Evolutionary conservation across 2,888 invertebrate genomes (phyloP), one percentile per base, ranked within the genome.

Genomic region (Eupithecia exiguata): DNA sequence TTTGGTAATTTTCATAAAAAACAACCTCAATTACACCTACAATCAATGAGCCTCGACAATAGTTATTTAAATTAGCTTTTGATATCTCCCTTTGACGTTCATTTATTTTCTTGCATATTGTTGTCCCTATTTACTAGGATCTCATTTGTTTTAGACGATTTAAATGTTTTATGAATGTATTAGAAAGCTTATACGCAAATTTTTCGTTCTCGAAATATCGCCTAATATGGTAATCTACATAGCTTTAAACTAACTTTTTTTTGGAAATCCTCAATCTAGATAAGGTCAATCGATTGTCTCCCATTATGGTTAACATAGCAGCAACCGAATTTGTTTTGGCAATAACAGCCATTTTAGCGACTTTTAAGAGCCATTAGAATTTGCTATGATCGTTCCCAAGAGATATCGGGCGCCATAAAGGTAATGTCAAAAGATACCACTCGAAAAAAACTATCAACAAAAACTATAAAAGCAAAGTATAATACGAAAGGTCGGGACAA

Each of bases 371-470:
- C 90, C 87, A 91, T 93, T 91, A 89, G 83, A 91, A 92, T 93
- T 93, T 88, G 92, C 91, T 85, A 89, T 90, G 91, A 92, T 92
- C 87, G 84, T 86, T 89, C 82, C 82, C 81, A 77, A 89, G 89
- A 91, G 90, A 91, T 91, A 92, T 86, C 84, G 86, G 88, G 88
- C 89, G 89, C 91, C 91, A 88, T 93, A 88, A 93, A 91, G 87
- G 89, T 90, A 91, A 94, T 92, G 91, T 91, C 84, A 88, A 84
- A 84, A 89, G 91, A 92, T 93, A 91, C 91, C 90, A 88, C 88
- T 89, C 85, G 84, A 89, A 86, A 90, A 90, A 93, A 92, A 93
- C 88, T 89, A 89, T 87, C 88, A 89, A 89, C 92, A 93, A 94
- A 94, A 93, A 93, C 89, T 86, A 89, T 89, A 87, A 87, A 89